Evolutionary conservation across 1,140 invertebrate genomes (phyloP).

Genomic region (Xylocopa sonorina): DNA sequence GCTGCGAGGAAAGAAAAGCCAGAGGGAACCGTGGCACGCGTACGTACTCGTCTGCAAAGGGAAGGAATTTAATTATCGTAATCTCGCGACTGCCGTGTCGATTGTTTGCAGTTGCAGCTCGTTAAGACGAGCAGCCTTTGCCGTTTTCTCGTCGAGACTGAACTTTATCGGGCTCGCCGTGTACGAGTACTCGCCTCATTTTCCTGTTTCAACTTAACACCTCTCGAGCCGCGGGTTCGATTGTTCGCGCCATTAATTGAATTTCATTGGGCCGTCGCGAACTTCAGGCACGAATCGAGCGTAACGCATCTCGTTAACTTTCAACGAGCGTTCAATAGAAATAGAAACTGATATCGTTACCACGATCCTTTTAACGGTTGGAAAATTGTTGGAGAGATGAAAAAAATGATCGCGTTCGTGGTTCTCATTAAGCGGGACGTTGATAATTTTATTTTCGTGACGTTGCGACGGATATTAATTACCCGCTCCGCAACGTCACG

Average conservation of each 20-base stretch:
- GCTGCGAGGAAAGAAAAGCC: neutral
- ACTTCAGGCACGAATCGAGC: neutral
- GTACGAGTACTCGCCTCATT: neutral
- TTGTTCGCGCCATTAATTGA: constrained; percentile 27
- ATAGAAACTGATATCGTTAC: too few relatives aligned
- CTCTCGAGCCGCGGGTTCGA: neutral
- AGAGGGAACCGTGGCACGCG: neutral
- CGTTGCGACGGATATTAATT: too few relatives aligned
- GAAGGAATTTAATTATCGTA: constrained; percentile 28
- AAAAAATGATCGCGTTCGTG: too few relatives aligned
- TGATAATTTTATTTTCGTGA: neutral
- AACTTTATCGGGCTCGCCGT: constrained; percentile 5
- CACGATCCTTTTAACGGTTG: too few relatives aligned
- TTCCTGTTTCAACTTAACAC: neutral
- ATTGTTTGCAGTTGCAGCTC: constrained; percentile 8
- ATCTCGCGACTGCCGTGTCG: neutral
- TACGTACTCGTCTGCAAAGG: neutral
- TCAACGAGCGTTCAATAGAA: too few relatives aligned
- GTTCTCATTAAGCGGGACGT: neutral
- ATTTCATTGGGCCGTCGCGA: neutral
- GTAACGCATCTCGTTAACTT: too few relatives aligned
- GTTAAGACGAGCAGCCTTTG: constrained; percentile 5
- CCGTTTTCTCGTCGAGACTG: neutral
- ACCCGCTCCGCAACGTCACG: neutral
- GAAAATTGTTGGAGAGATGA: too few relatives aligned